Conservation (phyloP, 2,888 invertebrate genomes). For the Standfussiana lucernea region DNA sequence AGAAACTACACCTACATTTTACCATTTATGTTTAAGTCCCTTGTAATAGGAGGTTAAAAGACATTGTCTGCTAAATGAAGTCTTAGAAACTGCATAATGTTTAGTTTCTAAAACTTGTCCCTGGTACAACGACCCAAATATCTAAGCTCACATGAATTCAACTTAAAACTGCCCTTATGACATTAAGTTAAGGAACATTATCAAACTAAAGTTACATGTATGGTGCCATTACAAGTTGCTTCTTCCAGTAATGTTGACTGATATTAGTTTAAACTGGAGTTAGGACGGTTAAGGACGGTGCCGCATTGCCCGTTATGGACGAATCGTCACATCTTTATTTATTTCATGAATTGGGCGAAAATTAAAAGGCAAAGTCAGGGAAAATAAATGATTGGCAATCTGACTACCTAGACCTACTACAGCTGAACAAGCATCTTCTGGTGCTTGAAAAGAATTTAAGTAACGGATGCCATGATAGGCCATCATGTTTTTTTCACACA, state of each 20-base stretch:
- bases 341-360: not conserved
- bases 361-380: not conserved
- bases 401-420: not conserved
- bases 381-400: not conserved
- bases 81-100: not conserved
- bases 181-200: slow-evolving; percentile 13
- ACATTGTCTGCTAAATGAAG: not conserved
- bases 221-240: slow-evolving; percentile 17
- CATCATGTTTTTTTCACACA: not conserved
- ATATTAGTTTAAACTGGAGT: slow-evolving; percentile 6
- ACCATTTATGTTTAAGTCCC: not conserved
- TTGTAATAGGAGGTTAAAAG: not conserved
- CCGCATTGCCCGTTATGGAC: not conserved
- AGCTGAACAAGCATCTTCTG: not conserved
- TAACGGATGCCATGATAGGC: not conserved
- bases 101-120: not conserved
- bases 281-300: not conserved
- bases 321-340: not conserved
- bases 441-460: not conserved
- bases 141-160: slow-evolving; percentile 10
- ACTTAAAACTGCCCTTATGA: slow-evolving; percentile 6
- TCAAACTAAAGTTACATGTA: not conserved
- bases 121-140: not conserved
- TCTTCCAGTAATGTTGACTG: slow-evolving; percentile 14
- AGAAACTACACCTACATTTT: not conserved